phyloP scores from a whole-genome alignment of 2,113 vertebrate species.

The Saiga tatarica region DNA sequence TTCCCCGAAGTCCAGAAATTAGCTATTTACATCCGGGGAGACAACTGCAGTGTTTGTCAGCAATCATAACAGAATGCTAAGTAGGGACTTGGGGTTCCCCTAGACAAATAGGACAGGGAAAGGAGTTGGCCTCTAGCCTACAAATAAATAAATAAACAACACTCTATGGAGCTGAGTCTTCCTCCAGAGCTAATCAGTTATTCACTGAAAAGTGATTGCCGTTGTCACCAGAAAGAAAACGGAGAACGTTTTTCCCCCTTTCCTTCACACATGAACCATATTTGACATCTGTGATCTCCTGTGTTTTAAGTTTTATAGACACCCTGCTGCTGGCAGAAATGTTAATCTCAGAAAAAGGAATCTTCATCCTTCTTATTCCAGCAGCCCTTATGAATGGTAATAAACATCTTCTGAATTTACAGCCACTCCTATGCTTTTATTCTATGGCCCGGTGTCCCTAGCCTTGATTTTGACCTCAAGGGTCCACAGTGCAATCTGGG shows the following conservation, averaged over 20 bases:
- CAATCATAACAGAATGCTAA: constrained; percentile 57
- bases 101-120: background rate
- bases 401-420: background rate
- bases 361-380: background rate
- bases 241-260: constrained; percentile 34
- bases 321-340: constrained; percentile 68
- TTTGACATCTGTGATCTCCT: constrained; percentile 28
- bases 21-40: constrained; percentile 73
- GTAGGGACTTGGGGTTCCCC: background rate
- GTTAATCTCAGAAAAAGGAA: constrained; percentile 76
- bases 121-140: constrained; percentile 27
- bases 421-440: background rate
- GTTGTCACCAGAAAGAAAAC: constrained; percentile 63
- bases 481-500: background rate
- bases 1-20: constrained; percentile 30
- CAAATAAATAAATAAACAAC: constrained; percentile 66
- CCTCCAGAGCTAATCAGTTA: constrained; percentile 72
- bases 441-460: background rate
- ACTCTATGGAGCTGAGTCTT: constrained; percentile 57
- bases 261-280: constrained; percentile 23
- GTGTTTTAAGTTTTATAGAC: constrained; percentile 66
- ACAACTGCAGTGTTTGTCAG: constrained; percentile 54
- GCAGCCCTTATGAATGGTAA: background rate
- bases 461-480: background rate
- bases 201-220: constrained; percentile 71